phyloP scores from a whole-genome alignment of 2,888 invertebrate species.

The Reticulitermes lucifugus region DNA sequence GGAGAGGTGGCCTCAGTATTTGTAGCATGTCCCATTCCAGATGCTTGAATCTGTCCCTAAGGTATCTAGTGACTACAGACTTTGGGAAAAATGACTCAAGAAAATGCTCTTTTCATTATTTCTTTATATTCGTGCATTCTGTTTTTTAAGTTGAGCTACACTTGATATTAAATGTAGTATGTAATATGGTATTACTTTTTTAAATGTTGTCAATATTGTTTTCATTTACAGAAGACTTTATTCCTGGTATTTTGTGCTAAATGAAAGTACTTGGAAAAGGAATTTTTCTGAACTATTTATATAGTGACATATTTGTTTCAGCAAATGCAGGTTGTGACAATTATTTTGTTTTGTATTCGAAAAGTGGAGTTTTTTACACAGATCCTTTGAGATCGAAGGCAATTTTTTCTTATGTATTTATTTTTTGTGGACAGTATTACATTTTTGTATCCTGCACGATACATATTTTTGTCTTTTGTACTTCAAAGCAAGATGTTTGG shows the following conservation, averaged over 20 bases:
- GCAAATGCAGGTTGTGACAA: neutral
- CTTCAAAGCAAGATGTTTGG: neutral
- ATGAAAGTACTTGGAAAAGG: no score
- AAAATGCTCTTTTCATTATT: no score
- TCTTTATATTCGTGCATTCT: no score
- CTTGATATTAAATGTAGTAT: constrained; percentile 1
- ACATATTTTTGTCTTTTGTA: neutral
- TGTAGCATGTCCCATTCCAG: no score
- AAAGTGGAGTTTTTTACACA: neutral
- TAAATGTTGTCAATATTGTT: no score
- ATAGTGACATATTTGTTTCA: neutral
- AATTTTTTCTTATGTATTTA: constrained; percentile 1
- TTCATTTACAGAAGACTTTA: no score
- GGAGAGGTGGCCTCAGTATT: no score
- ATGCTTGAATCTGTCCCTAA: no score
- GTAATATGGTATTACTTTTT: no score
- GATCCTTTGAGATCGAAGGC: neutral
- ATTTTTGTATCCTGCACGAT: neutral
- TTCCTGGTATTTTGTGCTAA: no score
- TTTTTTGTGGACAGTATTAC: neutral
- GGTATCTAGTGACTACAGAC: no score
- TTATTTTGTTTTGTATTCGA: neutral
- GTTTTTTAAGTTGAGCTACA: neutral
- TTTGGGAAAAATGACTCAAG: no score
- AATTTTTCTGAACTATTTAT: neutral